phyloP scores from a whole-genome alignment of 2,113 vertebrate species.

The Rana temporaria region DNA sequence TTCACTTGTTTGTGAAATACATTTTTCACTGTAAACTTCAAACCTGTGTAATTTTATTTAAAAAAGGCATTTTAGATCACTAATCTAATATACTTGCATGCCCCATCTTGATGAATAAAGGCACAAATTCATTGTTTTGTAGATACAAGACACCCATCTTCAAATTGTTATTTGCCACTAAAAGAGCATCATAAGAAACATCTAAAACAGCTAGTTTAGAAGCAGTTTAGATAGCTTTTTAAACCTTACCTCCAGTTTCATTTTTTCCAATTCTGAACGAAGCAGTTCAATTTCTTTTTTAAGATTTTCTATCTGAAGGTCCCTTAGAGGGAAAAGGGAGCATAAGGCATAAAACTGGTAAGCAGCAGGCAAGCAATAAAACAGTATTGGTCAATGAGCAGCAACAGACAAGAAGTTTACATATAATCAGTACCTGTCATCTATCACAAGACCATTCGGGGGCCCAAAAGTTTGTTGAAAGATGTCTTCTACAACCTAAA shows the following conservation, averaged over 20 bases:
- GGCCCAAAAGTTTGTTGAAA: slow-evolving; percentile 94
- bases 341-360: neutral
- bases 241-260: slow-evolving; percentile 82
- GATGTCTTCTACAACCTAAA: slow-evolving; percentile 79
- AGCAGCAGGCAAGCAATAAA: neutral
- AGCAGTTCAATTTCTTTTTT: slow-evolving; percentile 86
- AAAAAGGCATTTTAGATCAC: no score
- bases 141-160: no score
- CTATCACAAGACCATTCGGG: slow-evolving; percentile 81
- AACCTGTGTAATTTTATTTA: no score
- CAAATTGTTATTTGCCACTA: no score
- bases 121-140: neutral
- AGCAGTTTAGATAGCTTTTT: neutral
- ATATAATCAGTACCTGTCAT: slow-evolving; percentile 80
- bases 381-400: no score
- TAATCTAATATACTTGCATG: no score
- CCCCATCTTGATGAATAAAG: neutral
- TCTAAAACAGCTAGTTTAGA: no score
- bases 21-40: no score
- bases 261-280: slow-evolving; percentile 86
- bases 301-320: slow-evolving; percentile 87
- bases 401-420: neutral
- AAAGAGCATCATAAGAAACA: no score
- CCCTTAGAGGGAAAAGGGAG: slow-evolving; percentile 70
- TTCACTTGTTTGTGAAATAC: no score